A percentile compares a stretch with the other conserved stretches of the same genome.
phyloP scores from a whole-genome alignment of 2,888 invertebrate species.

The Drosophila suboccidentalis region DNA sequence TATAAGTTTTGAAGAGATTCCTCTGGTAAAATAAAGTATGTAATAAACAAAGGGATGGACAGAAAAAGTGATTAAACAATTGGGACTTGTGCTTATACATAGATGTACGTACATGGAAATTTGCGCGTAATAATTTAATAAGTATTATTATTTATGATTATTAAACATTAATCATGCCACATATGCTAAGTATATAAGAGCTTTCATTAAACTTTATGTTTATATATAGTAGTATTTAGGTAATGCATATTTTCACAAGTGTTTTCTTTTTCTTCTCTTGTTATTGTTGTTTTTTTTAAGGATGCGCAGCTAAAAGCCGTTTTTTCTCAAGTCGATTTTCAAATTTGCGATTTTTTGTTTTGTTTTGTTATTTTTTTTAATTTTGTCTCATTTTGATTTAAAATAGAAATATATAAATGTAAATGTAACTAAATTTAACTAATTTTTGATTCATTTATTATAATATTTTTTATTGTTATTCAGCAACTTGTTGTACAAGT shows the following conservation, averaged over 20 bases:
- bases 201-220: conserved; percentile 42
- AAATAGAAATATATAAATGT: conserved; percentile 50
- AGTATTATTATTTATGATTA: conserved; percentile 59
- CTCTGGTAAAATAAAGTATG: conserved; percentile 21
- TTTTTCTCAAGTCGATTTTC: conserved; percentile 24
- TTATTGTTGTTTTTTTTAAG: conserved; percentile 46
- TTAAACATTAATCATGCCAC: conserved; percentile 64
- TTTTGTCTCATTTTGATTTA: conserved; percentile 57
- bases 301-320: conserved; percentile 51
- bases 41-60: conserved; percentile 32
- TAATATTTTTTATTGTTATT: conserved; percentile 29
- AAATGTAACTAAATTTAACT: conserved; percentile 80
- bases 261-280: conserved; percentile 46
- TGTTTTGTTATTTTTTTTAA: conserved; percentile 20
- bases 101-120: conserved; percentile 37
- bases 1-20: conserved; percentile 46
- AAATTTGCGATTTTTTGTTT: conserved; percentile 18
- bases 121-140: conserved; percentile 57
- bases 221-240: conserved; percentile 52
- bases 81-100: conserved; percentile 22
- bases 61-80: conserved; percentile 34
- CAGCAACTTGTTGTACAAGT: conserved; percentile 75
- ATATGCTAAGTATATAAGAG: conserved; percentile 54
- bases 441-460: conserved; percentile 51
- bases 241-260: conserved; percentile 81